Evolutionary conservation across 2,888 invertebrate species (phyloP).

Genomic region (Platerodrilus igneus): DNA sequence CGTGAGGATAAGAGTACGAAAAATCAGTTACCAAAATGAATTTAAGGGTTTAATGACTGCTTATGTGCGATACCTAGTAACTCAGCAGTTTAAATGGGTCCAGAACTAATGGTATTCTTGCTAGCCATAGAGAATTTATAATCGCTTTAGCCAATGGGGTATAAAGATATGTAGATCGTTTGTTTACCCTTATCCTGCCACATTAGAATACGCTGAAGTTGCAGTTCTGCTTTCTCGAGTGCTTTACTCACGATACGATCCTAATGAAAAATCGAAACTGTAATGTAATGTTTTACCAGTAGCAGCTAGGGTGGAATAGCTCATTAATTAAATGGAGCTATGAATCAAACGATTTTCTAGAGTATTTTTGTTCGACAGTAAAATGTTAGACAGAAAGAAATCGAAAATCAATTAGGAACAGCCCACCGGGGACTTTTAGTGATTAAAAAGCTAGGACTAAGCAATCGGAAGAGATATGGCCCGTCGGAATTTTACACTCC

Average conservation of each 20-base stretch:
- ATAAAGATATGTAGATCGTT: slow-evolving; percentile 28
- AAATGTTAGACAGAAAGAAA: slow-evolving; percentile 13
- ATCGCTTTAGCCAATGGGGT: slow-evolving; percentile 20
- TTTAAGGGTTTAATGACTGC: no score
- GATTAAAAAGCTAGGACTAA: slow-evolving; percentile 23
- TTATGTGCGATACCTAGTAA: no score
- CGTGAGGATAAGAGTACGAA: no score
- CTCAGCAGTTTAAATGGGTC: slow-evolving; percentile 18
- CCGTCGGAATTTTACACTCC: slow-evolving; percentile 24
- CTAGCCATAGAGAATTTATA: slow-evolving; percentile 19
- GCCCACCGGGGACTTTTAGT: slow-evolving; percentile 15
- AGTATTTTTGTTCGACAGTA: slow-evolving; percentile 16
- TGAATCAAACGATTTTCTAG: slow-evolving; percentile 26
- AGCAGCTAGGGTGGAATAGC: slow-evolving; percentile 22
- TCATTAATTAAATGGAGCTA: slow-evolving; percentile 32
- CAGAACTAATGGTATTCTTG: slow-evolving; percentile 14
- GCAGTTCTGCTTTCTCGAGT: slow-evolving; percentile 17
- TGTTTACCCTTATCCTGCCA: slow-evolving; percentile 20
- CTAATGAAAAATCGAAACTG: slow-evolving; percentile 35
- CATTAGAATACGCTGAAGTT: slow-evolving; percentile 28
- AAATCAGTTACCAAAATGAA: no score
- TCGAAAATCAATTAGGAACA: slow-evolving; percentile 20
- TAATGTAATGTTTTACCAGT: slow-evolving; percentile 24
- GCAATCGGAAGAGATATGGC: slow-evolving; percentile 23
- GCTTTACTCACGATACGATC: slow-evolving; percentile 24